Conservation (phyloP, 1,140 invertebrate genomes). For the Drosophila navojoa region DNA sequence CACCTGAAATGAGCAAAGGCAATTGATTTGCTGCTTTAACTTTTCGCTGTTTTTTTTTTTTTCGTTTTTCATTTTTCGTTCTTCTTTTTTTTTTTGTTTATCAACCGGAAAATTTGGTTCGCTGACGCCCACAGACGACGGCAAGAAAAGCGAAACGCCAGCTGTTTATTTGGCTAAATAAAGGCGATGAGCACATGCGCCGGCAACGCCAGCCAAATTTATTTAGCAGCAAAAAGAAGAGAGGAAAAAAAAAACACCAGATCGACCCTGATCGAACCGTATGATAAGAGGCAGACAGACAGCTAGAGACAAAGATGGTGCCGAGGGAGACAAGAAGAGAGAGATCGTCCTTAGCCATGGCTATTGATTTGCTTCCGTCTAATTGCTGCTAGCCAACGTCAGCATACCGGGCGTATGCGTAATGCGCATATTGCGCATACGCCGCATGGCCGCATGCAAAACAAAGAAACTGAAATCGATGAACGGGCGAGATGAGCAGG, state of each 20-base stretch:
- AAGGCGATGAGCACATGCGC: slow-evolving; percentile 68
- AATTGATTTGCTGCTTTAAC: slow-evolving; percentile 1
- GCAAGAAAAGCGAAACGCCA: slow-evolving; percentile 46
- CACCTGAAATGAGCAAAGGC: slow-evolving; percentile 83
- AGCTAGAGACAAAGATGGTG: not conserved
- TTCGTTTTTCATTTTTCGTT: slow-evolving; percentile 73
- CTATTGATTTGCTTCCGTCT: slow-evolving; percentile 29
- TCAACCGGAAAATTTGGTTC: slow-evolving; percentile 65
- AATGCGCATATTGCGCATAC: slow-evolving; percentile 57
- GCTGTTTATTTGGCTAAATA: slow-evolving; percentile 65
- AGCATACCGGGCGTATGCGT: slow-evolving; percentile 72
- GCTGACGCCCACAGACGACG: slow-evolving; percentile 2
- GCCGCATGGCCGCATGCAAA: slow-evolving; percentile 19
- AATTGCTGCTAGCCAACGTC: slow-evolving; percentile 38
- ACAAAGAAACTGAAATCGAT: too few relatives aligned
- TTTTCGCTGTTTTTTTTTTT: not conserved
- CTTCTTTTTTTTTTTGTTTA: slow-evolving; percentile 58
- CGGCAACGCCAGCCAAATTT: slow-evolving; percentile 43
- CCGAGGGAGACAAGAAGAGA: not conserved
- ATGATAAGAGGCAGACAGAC: slow-evolving; percentile 55
- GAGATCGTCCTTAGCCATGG: slow-evolving; percentile 59
- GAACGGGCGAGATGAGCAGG: too few relatives aligned
- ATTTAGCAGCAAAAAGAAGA: not conserved
- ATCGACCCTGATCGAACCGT: slow-evolving; percentile 37
- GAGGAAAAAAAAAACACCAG: slow-evolving; percentile 7